Percentiles rank a stretch among this genome's conserved stretches.
Conservation (phyloP, 2,888 invertebrate species). For the Megaustenia siamemsis region DNA sequence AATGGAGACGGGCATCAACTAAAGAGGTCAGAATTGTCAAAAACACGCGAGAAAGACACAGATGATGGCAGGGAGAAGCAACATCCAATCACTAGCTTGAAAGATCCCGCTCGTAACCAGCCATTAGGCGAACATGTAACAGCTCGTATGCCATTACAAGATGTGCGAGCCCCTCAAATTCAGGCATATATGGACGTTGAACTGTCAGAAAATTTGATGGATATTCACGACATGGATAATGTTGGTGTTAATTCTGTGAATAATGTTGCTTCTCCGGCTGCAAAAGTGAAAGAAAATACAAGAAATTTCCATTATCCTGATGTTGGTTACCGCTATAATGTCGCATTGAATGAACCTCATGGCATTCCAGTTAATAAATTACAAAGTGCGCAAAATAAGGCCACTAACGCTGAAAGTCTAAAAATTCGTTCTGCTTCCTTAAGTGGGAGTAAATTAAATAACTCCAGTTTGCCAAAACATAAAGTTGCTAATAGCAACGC, state of each 20-base stretch:
- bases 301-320: conserved; percentile 22
- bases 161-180: not conserved
- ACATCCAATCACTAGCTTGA: not conserved
- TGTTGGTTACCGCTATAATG: conserved; percentile 13
- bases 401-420: not conserved
- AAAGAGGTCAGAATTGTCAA: not conserved
- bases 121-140: too few relatives aligned
- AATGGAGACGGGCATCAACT: not conserved
- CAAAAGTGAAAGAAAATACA: not conserved
- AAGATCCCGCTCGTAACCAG: not conserved
- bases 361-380: not conserved
- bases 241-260: not conserved
- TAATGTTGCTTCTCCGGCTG: not conserved
- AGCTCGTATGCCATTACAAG: too few relatives aligned
- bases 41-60: not conserved
- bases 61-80: not conserved
- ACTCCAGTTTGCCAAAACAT: not conserved
- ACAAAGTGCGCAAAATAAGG: not conserved
- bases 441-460: not conserved
- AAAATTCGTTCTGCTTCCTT: not conserved
- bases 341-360: not conserved
- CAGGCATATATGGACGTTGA: conserved; percentile 1
- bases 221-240: conserved; percentile 18
- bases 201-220: not conserved
- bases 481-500: not conserved